A percentile compares a stretch with the other conserved stretches of the same genome.
phyloP scores from a whole-genome alignment of 2,113 vertebrate genomes.

The Petroica traversi region DNA sequence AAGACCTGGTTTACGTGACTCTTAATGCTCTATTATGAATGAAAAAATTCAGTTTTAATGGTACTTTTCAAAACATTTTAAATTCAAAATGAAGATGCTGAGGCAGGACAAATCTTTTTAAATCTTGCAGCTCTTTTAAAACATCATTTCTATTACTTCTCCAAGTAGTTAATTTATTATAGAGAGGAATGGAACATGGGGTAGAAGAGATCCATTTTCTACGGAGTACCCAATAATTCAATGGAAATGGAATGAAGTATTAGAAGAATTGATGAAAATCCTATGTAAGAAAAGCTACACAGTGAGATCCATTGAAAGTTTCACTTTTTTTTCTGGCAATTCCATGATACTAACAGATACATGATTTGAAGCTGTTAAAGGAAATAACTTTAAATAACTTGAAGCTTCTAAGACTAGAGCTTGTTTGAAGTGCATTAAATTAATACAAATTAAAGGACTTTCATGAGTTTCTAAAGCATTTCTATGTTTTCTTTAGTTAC shows the following conservation, averaged over 20 bases:
- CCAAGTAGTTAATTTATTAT: not conserved
- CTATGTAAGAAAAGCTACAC: not conserved
- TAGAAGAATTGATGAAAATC: not conserved
- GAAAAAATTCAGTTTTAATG: not conserved
- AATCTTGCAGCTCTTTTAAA: not conserved
- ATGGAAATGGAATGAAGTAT: not conserved
- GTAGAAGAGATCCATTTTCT: not conserved
- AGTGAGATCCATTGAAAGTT: not conserved
- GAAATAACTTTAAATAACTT: not conserved
- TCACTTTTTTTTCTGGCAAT: not conserved
- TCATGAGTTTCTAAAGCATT: slow-evolving; percentile 4
- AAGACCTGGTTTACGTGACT: not conserved
- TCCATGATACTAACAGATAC: not conserved
- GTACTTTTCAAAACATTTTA: not conserved
- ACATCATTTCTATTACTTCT: not conserved
- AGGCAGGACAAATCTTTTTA: not conserved
- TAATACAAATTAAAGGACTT: slow-evolving; percentile 42
- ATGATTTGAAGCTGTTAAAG: not conserved
- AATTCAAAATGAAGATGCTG: not conserved
- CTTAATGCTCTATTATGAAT: not conserved
- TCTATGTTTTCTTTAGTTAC: slow-evolving; percentile 29
- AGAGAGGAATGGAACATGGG: not conserved
- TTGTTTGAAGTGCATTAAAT: slow-evolving; percentile 46
- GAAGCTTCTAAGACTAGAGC: not conserved
- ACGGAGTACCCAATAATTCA: not conserved